Conservation (phyloP, 2,113 vertebrate genomes). For the Lethenteron reissneri region DNA sequence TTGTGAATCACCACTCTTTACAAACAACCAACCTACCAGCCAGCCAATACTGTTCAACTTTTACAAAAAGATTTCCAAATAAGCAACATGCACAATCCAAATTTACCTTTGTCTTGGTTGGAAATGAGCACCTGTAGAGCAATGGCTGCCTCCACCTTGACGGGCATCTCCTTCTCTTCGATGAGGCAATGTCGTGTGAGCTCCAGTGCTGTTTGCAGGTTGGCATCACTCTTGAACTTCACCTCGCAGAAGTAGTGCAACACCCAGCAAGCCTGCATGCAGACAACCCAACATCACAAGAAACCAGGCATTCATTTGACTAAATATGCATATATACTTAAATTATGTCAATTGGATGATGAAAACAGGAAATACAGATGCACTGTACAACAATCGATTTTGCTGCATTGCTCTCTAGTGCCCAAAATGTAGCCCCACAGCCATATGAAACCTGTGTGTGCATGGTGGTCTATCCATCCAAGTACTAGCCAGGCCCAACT, state of each 20-base stretch:
- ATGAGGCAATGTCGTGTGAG: conserved; percentile 76
- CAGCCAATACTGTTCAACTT: background rate
- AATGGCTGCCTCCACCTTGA: conserved; percentile 94
- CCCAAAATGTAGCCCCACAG: no score
- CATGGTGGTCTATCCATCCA: no score
- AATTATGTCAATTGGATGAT: no score
- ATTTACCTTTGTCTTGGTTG: conserved; percentile 89
- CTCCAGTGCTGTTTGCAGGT: conserved; percentile 78
- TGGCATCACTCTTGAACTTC: conserved; percentile 93
- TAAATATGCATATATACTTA: no score
- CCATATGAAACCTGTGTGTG: no score
- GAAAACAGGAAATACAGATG: no score
- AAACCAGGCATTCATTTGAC: no score
- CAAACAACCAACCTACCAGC: no score
- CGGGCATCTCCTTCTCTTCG: conserved; percentile 93
- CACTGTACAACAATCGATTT: no score
- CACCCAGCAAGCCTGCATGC: conserved; percentile 79
- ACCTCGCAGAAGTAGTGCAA: conserved; percentile 99
- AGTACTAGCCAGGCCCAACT: no score
- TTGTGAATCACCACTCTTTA: no score
- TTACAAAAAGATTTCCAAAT: background rate
- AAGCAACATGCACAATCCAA: conserved; percentile 5
- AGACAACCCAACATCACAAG: background rate
- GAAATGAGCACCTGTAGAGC: conserved; percentile 92
- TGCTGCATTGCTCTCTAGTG: no score